phyloP scores from a whole-genome alignment of 2,797 vertebrate species.

The Rhinophrynus dorsalis region DNA sequence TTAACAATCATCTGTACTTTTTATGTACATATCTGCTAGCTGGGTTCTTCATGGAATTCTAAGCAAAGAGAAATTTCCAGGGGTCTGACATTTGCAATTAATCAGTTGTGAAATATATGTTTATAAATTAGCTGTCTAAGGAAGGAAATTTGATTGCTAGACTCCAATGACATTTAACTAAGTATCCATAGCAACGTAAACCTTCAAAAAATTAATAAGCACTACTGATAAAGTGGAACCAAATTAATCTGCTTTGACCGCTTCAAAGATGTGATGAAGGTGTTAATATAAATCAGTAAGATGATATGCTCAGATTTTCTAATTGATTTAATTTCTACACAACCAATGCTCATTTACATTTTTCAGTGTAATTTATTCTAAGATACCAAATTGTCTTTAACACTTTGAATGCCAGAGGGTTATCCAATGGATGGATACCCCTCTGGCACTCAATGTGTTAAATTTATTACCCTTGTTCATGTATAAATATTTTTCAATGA shows the following conservation, averaged over 20 bases:
- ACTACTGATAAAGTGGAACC: slow-evolving; percentile 12
- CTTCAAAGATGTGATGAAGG: background rate
- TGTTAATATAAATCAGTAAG: slow-evolving; percentile 21
- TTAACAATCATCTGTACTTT: background rate
- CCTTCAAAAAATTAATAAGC: slow-evolving; percentile 33
- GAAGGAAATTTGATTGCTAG: slow-evolving; percentile 38
- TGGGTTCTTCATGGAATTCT: background rate
- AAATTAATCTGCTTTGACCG: slow-evolving; percentile 23
- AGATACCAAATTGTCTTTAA: no score
- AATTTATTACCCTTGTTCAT: no score
- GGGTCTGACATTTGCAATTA: slow-evolving; percentile 46
- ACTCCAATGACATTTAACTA: slow-evolving; percentile 36
- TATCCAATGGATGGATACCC: no score
- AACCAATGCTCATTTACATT: no score
- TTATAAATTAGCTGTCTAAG: slow-evolving; percentile 48
- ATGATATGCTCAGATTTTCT: background rate
- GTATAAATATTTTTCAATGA: no score
- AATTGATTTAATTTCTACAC: no score
- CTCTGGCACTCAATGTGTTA: no score
- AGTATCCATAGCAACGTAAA: slow-evolving; percentile 33
- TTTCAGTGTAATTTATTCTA: no score
- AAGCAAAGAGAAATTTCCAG: slow-evolving; percentile 13
- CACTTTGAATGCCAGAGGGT: no score
- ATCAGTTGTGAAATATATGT: slow-evolving; percentile 46
- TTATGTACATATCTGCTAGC: slow-evolving; percentile 22